phyloP scores from a whole-genome alignment of 2,113 vertebrate species.

The Jaculus jaculus region DNA sequence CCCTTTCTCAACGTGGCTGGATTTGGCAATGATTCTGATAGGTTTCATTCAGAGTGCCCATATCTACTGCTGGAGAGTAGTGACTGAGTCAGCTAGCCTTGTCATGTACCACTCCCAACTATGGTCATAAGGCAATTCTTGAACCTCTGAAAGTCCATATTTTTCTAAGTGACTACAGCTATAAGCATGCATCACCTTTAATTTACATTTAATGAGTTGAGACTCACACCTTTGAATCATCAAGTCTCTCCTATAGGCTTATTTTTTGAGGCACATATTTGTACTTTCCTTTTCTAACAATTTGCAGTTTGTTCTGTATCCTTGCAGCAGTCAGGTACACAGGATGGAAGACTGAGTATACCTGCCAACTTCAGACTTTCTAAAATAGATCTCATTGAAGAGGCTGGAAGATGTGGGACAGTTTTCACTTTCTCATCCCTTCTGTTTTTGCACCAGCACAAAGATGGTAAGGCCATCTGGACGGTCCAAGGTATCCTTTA shows the following conservation, averaged over 20 bases:
- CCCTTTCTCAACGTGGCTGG: neutral
- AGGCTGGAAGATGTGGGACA: constrained; percentile 11
- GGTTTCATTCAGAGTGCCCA: neutral
- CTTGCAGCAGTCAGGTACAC: constrained; percentile 34
- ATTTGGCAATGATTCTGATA: neutral
- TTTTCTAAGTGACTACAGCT: neutral
- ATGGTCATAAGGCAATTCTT: neutral
- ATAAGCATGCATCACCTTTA: neutral
- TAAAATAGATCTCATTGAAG: constrained; percentile 40
- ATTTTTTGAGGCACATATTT: neutral
- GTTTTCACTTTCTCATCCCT: neutral
- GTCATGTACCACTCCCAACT: neutral
- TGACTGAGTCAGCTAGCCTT: neutral
- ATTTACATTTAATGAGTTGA: neutral
- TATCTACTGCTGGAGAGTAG: neutral
- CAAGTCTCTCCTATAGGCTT: neutral
- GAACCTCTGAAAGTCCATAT: neutral
- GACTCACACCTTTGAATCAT: constrained; percentile 14
- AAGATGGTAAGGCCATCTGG: neutral
- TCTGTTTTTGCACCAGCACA: neutral
- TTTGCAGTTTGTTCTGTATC: constrained; percentile 10
- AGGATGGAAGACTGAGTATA: constrained; percentile 23
- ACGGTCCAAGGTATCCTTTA: neutral
- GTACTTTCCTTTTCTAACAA: constrained; percentile 24
- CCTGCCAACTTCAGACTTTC: constrained; percentile 48